These are phyloP conservation scores for Simalia tracyae DNA, from an alignment of 2,797 vertebrate genomes.

Conservation along the genomic window DNA sequence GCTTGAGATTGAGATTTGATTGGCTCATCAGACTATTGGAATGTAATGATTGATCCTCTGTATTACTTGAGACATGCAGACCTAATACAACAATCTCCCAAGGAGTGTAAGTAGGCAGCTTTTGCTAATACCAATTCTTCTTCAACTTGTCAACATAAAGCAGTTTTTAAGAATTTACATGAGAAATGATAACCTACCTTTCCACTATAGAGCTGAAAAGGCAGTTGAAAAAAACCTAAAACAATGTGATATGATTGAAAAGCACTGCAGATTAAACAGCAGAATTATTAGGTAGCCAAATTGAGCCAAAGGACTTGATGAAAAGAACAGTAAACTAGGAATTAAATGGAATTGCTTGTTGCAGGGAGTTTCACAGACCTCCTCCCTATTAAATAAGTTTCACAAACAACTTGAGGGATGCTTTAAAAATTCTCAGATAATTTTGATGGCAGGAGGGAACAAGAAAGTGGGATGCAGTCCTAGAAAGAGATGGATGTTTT, in stretches of 20 bases:
- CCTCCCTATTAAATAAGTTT: neutral
- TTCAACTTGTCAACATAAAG: neutral
- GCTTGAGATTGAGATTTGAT: neutral
- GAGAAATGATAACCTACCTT: neutral
- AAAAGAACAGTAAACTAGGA: neutral
- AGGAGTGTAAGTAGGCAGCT: neutral
- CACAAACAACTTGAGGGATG: neutral
- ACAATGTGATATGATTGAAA: neutral
- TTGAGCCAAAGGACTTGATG: neutral
- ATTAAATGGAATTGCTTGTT: neutral
- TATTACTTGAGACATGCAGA: rapidly evolving
- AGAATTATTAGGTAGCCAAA: neutral
- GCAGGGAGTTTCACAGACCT: neutral
- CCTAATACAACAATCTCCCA: neutral
- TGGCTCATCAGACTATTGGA: rapidly evolving
- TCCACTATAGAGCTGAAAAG: neutral
- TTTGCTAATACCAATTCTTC: neutral
- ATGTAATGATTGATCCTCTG: neutral
- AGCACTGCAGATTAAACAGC: neutral
- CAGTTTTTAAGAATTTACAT: neutral
- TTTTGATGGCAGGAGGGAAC: neutral
- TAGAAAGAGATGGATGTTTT: neutral
- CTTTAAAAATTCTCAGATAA: neutral
- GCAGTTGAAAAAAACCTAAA: neutral
- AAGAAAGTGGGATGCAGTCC: neutral